Conservation (phyloP, 2,888 invertebrate species). For the Cephus pygmeus region DNA sequence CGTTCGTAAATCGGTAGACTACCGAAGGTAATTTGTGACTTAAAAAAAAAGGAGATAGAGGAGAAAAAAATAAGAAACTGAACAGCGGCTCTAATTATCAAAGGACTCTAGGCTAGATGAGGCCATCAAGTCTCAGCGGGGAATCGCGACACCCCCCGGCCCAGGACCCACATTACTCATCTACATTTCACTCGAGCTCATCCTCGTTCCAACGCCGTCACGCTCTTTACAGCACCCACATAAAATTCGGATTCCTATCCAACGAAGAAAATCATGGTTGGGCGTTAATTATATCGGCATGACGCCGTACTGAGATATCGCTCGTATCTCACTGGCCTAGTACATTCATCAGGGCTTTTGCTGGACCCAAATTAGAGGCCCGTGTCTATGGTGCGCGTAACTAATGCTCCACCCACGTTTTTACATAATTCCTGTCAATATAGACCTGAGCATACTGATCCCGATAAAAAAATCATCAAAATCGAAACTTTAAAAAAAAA, state of each 20-base stretch:
- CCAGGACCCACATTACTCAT: conserved; percentile 60
- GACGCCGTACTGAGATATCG: conserved; percentile 53
- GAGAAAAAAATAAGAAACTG: conserved; percentile 21
- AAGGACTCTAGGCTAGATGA: conserved; percentile 55
- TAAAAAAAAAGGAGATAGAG: not conserved
- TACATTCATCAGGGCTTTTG: not conserved
- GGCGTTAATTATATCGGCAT: conserved; percentile 58
- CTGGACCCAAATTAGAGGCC: not conserved
- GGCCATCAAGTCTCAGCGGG: conserved; percentile 64
- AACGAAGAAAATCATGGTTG: conserved; percentile 30
- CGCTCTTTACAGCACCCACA: conserved; percentile 64
- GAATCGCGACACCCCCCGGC: conserved; percentile 60
- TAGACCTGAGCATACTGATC: not conserved
- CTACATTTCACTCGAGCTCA: conserved; percentile 55
- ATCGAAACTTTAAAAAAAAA: not conserved
- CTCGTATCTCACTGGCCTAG: conserved; percentile 50
- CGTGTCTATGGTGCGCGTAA: not conserved
- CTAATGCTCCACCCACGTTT: not conserved
- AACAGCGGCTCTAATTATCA: not conserved
- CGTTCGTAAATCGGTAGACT: not conserved
- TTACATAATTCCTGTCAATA: not conserved
- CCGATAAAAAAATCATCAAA: not conserved
- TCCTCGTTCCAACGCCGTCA: conserved; percentile 64
- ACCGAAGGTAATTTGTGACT: not conserved
- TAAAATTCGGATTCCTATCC: conserved; percentile 62